Evolutionary conservation across 1,140 invertebrate genomes (phyloP), one percentile per base, ranked within the genome.

Genomic region (Drosophila kanapiae): DNA sequence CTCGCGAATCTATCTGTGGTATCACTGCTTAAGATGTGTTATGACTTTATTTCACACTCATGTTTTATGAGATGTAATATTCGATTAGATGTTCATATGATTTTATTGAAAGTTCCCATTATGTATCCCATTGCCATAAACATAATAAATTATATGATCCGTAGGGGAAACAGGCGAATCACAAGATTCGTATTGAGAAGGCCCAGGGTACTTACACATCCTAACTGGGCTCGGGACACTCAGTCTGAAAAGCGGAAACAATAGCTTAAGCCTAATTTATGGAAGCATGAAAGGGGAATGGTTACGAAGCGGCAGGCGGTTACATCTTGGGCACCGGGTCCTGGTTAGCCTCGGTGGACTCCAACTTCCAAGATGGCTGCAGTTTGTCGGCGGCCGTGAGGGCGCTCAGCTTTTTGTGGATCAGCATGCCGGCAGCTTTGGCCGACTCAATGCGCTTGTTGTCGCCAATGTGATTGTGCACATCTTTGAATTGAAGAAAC

Each of bases 391-490:
- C 85, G 11, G 74, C 43, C 13, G 85, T 87, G 6, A 87, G 47
- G 1, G 85, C 71, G 58, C 90, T 92, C 0, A 92, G 69, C 68
- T 92, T 92, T 29, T 87, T 92, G 59, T 80, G 79, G 37, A 92
- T 86, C 13, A 92, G 64, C 78, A 91, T 91, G n/a, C 85, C 87
- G 14, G 83, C 75, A 7, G 70, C 57, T 35, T 64, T 74, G 4
- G 92, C 92, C 5, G 62, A 67, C 40, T 91, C 88, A 18, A 93
- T 92, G 8, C 92, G 87, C 42, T 84, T 64, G 27, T 43, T 78
- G 56, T 93, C 92, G 16, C 82, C 82, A 42, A 78, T 62, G 31
- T 93, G 92, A 43, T 93, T 93, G 51, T 93, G 92, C 7, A 92
- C 78, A 91, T 92, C 92, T 93, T 45, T 6, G 37, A 14, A 58